Base-by-base conservation (phyloP, 1,140 invertebrate species). In the Forficula auricularia region DNA sequence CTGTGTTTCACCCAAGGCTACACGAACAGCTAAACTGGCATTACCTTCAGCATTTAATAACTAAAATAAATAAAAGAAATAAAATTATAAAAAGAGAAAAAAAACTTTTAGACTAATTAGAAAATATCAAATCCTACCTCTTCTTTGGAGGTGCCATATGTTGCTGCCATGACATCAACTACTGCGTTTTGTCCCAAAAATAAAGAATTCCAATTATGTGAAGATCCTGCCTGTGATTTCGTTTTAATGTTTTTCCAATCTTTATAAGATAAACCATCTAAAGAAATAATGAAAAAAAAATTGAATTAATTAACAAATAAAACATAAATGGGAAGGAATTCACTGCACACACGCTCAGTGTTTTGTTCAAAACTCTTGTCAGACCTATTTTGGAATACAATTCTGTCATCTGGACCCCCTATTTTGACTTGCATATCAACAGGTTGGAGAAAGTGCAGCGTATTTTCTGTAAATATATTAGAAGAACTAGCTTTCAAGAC, bases 1-100 rank as follows among this genome's bases (percentile, higher is more conserved):
- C 62, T 97, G 87, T 0, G 95, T 96, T 70, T 99, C 95, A 42
- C 91, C 95, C 2, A 98, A 65, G 0, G 95, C 94, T 47, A 99
- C 63, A 43, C 89, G 67, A 0, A 98, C 94, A n/a, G 89, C 94
- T 10, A 85, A 77, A 64, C 82, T 90, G 9, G 67, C 57, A 38
- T 59, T 57, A 3, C 54, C 57, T 42, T 57, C 57, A 15, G 65
- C 63, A 46, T 64, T 59, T 2, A 68, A 48, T 38, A 73, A 63
- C 56, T 63, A 49, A 2, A 32, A n/a, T n/a, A 40, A 47, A 33
- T 13, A 36, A n/a, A 38, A 48, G 30, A 44, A 39, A 44, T 19
- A 39, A 38, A 36, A 42, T 3, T 35, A 40, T 19, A 22, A 3
- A 40, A 4, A 40, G 10, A 38, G 12, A 14, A 12, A 38, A 14